Conservation (phyloP, 2,888 invertebrate species). For the Harmothoe impar region DNA sequence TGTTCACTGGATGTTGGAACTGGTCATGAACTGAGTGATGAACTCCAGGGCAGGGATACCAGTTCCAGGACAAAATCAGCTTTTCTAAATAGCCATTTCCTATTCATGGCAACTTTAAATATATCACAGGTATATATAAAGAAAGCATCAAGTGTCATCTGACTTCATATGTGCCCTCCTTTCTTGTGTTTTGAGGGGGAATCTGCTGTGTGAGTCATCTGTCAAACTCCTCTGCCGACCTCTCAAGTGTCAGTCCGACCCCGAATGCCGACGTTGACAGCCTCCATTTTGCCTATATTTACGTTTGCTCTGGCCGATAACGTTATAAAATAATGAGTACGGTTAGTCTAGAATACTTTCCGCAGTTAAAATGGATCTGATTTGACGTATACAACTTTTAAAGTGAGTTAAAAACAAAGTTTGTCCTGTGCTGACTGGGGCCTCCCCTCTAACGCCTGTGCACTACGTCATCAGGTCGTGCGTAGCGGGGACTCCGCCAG, state of each 20-base stretch:
- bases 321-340: not conserved
- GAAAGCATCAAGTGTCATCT: not conserved
- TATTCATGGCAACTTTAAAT: not conserved
- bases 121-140: too few relatives aligned
- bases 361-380: not conserved
- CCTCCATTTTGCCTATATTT: not conserved
- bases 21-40: too few relatives aligned
- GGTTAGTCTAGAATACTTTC: not conserved
- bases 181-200: constrained; percentile 2
- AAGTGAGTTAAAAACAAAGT: constrained; percentile 43
- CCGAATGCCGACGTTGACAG: not conserved
- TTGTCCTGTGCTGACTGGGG: not conserved
- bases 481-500: not conserved
- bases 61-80: too few relatives aligned
- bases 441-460: constrained; percentile 37
- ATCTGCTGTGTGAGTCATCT: constrained; percentile 14
- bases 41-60: too few relatives aligned
- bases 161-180: not conserved
- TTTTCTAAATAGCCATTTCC: too few relatives aligned
- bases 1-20: too few relatives aligned
- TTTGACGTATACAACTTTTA: not conserved
- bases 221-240: not conserved
- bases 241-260: not conserved
- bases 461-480: constrained; percentile 55
- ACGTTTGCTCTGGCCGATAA: not conserved